Evolutionary conservation across 2,888 invertebrate genomes (phyloP), one percentile per base, ranked within the genome.

Genomic region (Eledone cirrhosa): DNA sequence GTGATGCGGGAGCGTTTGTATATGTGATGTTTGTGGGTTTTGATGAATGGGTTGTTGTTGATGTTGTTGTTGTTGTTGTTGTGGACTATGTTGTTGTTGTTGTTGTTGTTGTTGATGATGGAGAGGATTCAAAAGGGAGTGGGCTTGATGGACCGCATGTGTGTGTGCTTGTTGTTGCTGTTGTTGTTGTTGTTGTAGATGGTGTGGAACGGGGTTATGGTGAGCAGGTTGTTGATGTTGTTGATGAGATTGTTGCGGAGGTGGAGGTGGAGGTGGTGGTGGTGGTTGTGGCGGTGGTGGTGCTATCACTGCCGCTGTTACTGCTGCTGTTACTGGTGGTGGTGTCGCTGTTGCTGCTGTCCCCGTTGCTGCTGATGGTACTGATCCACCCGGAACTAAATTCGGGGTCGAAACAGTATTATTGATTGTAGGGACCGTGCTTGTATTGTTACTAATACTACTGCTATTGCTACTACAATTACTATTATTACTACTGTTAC

Each of bases 181-280:
- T 63, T 27, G 65, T 63, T n/a, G 65, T 63, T n/a, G 65, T 76
- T 48, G 76, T 47, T 48, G 76, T 22, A 53, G 76, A 48, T 33
- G 76, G 27, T 48, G 76, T 48, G 41, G 65, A 24, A 27, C 24
- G 11, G 65, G 65, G n/a, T n/a, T 29, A 4, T 48, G 76, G 5
- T 33, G 76, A 8, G 11, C 29, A 22, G 76, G 27, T 24, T 48
- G 74, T n/a, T 13, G 74, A 11, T 33, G 75, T 48, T 41, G 75
- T 75, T 41, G 76, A 47, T 48, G 76, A 47, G 13, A 29, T 14
- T 33, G 29, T n/a, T 41, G 11, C 47, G 76, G 29, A 5, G 24
- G 76, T 76, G 76, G 47, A 24, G 76, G n/a, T 47, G 76, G 22
- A 19, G 76, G 76, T 76, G 76, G 76, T 24, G 33, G 22, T 76